These are phyloP conservation scores for Leguminivora glycinivorella DNA, from an alignment of 1,140 invertebrate species.

Conservation along the genomic window DNA sequence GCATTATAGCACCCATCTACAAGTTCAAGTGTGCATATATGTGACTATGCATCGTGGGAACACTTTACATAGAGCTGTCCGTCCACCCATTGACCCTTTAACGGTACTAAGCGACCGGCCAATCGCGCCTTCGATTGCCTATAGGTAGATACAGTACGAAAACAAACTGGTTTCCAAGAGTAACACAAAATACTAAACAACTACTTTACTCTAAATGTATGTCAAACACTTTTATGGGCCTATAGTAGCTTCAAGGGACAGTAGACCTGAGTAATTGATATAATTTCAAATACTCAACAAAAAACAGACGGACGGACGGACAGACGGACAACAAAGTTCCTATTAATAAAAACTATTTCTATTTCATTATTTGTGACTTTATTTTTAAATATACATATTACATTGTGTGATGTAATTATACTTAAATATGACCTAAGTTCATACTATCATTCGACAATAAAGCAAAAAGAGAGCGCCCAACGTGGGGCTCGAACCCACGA, in stretches of 20 bases:
- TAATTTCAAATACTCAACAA: no score
- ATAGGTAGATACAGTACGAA: conserved; percentile 9
- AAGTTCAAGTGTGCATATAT: conserved; percentile 48
- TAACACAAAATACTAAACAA: conserved; percentile 3
- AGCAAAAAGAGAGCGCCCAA: conserved; percentile 53
- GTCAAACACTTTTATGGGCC: neutral
- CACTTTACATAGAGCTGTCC: conserved; percentile 43
- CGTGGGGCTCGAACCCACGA: conserved; percentile 90
- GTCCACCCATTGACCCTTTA: conserved; percentile 57
- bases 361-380: no score
- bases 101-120: conserved; percentile 46
- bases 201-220: neutral
- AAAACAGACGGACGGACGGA: no score
- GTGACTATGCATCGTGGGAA: conserved; percentile 58
- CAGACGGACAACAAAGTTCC: no score
- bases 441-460: neutral
- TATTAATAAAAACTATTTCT: no score
- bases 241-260: no score
- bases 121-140: conserved; percentile 35
- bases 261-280: no score
- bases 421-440: no score
- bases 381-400: no score
- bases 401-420: no score
- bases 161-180: conserved; percentile 5
- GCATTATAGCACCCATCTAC: conserved; percentile 48